Conservation (phyloP, 2,797 vertebrate species). For the Australoheros facetus region DNA sequence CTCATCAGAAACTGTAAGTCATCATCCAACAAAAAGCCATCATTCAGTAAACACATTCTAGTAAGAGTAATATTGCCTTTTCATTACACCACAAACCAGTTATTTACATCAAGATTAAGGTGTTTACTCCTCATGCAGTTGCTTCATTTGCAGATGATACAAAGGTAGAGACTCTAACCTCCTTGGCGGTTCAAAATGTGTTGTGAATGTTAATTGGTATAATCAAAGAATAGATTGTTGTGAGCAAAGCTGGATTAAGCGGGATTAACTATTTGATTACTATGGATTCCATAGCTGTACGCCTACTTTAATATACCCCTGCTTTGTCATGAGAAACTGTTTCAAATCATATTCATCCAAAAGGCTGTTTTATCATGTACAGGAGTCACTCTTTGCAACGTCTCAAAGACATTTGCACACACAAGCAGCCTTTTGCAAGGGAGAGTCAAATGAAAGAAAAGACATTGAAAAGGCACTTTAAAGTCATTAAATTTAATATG, state of each 20-base stretch:
- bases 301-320: conserved; percentile 25
- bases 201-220: conserved; percentile 19
- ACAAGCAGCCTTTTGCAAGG: conserved; percentile 26
- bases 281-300: background rate
- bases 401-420: conserved; percentile 41
- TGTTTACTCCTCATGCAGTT: background rate
- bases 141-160: background rate
- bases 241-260: conserved; percentile 24
- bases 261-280: conserved; percentile 34
- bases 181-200: conserved; percentile 6
- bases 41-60: background rate
- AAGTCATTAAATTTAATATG: conserved; percentile 61
- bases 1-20: background rate
- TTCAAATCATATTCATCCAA: conserved; percentile 17
- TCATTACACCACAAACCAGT: background rate
- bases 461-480: conserved; percentile 45
- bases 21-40: background rate
- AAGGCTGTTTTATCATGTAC: conserved; percentile 31
- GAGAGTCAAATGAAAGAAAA: conserved; percentile 13
- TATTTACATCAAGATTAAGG: background rate
- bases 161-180: background rate
- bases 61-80: background rate
- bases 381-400: conserved; percentile 23
- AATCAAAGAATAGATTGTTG: conserved; percentile 6
- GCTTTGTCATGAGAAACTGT: conserved; percentile 41